Base-by-base conservation (phyloP, 2,888 invertebrate genomes). In the Zaprionus bogoriensis region DNA sequence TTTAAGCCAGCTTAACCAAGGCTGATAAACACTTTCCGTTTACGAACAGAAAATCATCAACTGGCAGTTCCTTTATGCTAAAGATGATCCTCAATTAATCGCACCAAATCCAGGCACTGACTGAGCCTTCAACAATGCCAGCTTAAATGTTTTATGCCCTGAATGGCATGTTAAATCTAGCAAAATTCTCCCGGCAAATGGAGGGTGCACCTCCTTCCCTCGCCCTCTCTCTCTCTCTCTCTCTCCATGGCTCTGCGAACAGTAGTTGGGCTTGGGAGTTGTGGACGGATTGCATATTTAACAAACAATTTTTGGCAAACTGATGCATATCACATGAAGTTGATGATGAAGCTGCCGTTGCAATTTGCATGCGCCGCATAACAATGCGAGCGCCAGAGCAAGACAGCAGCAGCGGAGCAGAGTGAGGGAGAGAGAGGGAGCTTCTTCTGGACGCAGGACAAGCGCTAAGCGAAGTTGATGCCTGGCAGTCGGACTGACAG, bases 321-420 rank as follows among this genome's bases (percentile, higher is more conserved):
- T 74, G 79, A 81, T 84, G 79, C 79, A 79, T 79, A 81, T 77
- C 78, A 81, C 82, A 80, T 81, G 77, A 77, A 73, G 74, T 65
- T 60, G 65, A 68, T 74, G 72, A 62, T 73, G 64, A 61, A 67
- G 74, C 59, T 65, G 63, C 46, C 57, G 72, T 48, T 62, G 72
- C 69, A 69, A 79, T 79, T 79, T 85, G 79, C 85, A 79, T 79
- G 77, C 68, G 66, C 61, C 72, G 85, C 74, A 80, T 66, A 80
- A 77, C 84, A 80, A 78, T 80, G 59, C 58, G 36, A 54, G 30
- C 9, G 14, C 28, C 41, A 27, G 45, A 41, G 45, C 38, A n/a
- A 12, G 22, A 53, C 6, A n/a, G n/a, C n/a, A n/a, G n/a, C n/a
- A n/a, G n/a, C n/a, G n/a, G n/a, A n/a, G 17, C 3, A 36, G 14